Evolutionary conservation across 2,888 invertebrate species (phyloP).

Genomic region (Dryobota labecula): DNA sequence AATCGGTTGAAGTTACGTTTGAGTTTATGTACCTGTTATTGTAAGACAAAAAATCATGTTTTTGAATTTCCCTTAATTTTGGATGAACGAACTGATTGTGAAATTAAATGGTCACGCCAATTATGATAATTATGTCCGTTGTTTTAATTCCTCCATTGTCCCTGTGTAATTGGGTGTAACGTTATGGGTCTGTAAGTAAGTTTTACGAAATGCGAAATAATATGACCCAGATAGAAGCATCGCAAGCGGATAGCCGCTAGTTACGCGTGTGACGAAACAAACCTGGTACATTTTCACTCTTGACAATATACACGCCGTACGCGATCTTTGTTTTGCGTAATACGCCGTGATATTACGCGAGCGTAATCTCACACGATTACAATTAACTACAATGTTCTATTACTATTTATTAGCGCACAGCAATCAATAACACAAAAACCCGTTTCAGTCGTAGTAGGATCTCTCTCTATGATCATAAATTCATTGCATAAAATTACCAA

Average conservation of each 20-base stretch:
- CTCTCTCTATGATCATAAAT: constrained; percentile 34
- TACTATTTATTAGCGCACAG: constrained; percentile 50
- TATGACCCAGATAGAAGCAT: constrained; percentile 85
- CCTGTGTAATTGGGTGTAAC: constrained; percentile 73
- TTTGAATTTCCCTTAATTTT: constrained; percentile 59
- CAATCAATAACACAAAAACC: constrained; percentile 46
- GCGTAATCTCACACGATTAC: constrained; percentile 65
- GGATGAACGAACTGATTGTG: constrained; percentile 73
- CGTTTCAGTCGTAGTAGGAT: constrained; percentile 26
- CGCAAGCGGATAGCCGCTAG: constrained; percentile 77
- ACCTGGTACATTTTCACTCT: constrained; percentile 79
- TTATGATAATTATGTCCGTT: constrained; percentile 67
- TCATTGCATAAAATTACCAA: constrained; percentile 57
- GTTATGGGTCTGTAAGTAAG: constrained; percentile 74
- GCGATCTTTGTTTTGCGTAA: constrained; percentile 84
- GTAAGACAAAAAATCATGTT: constrained; percentile 69
- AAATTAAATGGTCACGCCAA: constrained; percentile 69
- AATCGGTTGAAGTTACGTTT: constrained; percentile 85
- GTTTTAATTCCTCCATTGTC: constrained; percentile 73
- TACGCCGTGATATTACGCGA: constrained; percentile 61
- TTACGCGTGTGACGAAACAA: constrained; percentile 78
- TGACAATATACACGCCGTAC: constrained; percentile 82
- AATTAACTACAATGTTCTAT: constrained; percentile 56
- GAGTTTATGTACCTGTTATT: constrained; percentile 90
- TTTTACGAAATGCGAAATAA: constrained; percentile 86